A percentile compares a stretch with the other conserved stretches of the same genome.
These are phyloP conservation scores for Nycticorax nycticorax DNA, from an alignment of 2,113 vertebrate genomes.

Conservation along the genomic window DNA sequence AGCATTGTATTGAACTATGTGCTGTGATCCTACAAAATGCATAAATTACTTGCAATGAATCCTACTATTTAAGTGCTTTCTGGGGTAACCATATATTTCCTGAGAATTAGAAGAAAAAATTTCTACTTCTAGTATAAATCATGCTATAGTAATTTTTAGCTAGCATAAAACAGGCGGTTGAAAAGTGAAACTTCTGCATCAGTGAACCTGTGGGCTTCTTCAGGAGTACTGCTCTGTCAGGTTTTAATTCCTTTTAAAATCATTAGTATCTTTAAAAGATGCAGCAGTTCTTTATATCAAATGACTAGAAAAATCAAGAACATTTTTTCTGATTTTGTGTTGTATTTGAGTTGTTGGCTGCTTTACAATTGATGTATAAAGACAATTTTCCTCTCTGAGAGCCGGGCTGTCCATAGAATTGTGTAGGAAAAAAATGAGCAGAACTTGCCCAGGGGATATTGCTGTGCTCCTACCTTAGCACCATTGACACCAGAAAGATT, in stretches of 20 bases:
- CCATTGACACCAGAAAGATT: neutral
- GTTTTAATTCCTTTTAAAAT: neutral
- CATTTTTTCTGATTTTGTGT: neutral
- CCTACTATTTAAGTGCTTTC: neutral
- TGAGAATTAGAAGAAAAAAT: neutral
- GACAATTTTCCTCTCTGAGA: neutral
- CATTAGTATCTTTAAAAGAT: neutral
- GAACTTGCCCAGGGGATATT: neutral
- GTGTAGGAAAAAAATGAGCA: neutral
- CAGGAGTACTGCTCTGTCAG: neutral
- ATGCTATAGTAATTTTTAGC: neutral
- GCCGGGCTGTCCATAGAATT: neutral
- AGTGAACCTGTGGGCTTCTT: neutral
- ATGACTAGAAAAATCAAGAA: neutral
- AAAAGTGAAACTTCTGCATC: neutral
- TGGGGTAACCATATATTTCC: neutral
- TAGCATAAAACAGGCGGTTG: neutral
- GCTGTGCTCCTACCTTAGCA: fast-evolving
- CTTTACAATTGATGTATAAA: neutral
- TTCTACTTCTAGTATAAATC: neutral
- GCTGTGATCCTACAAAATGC: neutral
- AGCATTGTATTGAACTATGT: neutral
- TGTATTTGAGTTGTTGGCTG: neutral
- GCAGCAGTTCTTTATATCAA: neutral
- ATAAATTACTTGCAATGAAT: neutral